Conservation (phyloP, 2,113 vertebrate species). For the Ciconia boyciana region DNA sequence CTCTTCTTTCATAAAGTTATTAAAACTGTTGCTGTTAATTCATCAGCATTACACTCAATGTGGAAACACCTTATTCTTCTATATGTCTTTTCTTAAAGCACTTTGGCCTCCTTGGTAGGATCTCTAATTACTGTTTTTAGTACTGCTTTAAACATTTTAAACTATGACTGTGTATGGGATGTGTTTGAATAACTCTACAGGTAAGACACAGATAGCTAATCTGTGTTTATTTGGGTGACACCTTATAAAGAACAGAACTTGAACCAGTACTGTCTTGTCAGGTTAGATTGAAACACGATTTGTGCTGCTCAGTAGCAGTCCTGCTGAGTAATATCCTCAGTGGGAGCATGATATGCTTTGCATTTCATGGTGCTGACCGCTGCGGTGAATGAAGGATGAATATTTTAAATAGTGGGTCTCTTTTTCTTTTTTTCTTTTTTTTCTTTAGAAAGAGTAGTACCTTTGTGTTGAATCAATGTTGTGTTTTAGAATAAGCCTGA, state of each 20-base stretch:
- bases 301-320: neutral
- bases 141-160: neutral
- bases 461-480: neutral
- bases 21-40: slow-evolving; percentile 9
- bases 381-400: neutral
- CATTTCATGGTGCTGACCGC: neutral
- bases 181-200: neutral
- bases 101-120: neutral
- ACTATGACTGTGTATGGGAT: neutral
- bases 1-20: neutral
- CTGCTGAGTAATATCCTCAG: neutral
- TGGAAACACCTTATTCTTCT: neutral
- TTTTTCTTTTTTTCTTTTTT: neutral
- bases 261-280: neutral
- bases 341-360: neutral
- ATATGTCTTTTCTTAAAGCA: neutral
- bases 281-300: neutral
- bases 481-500: neutral
- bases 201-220: neutral
- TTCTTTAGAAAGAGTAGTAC: neutral
- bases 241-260: neutral
- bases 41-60: neutral
- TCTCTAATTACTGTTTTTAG: neutral
- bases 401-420: neutral
- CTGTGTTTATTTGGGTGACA: neutral